These are phyloP conservation scores for Buphagus erythrorhynchus DNA, from an alignment of 2,797 vertebrate species.

Conservation along the genomic window DNA sequence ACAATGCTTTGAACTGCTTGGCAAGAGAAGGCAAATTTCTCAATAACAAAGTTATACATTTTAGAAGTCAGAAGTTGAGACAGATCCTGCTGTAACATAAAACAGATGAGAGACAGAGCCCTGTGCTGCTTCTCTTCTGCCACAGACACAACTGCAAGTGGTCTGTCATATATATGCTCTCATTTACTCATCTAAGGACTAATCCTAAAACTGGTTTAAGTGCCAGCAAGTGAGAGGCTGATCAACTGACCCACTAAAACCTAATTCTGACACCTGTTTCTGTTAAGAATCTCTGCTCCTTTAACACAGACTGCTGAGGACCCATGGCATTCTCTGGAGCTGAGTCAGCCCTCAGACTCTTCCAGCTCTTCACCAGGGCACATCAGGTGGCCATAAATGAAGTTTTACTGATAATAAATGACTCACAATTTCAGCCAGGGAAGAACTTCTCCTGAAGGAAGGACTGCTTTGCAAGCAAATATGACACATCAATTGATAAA, in stretches of 20 bases:
- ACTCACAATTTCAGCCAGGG: not conserved
- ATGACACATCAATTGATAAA: not conserved
- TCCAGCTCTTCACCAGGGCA: not conserved
- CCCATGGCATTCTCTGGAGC: not conserved
- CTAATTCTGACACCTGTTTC: not conserved
- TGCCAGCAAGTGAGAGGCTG: not conserved
- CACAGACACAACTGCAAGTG: not conserved
- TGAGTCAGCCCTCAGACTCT: not conserved
- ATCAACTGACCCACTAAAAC: not conserved
- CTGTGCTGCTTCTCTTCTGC: not conserved
- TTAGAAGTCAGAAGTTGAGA: not conserved
- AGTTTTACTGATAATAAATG: not conserved
- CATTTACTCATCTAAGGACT: not conserved
- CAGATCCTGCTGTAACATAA: not conserved
- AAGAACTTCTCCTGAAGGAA: not conserved
- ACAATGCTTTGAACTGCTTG: not conserved
- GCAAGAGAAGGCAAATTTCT: not conserved
- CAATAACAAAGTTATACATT: not conserved
- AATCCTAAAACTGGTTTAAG: not conserved
- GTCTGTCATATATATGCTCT: fast-evolving
- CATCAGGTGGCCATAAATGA: not conserved
- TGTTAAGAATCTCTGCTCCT: not conserved
- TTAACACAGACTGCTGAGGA: not conserved
- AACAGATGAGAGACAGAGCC: not conserved
- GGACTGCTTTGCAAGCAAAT: not conserved